Evolutionary conservation across 2,888 invertebrate genomes (phyloP).

Genomic region (Acanthosoma haemorrhoidale): DNA sequence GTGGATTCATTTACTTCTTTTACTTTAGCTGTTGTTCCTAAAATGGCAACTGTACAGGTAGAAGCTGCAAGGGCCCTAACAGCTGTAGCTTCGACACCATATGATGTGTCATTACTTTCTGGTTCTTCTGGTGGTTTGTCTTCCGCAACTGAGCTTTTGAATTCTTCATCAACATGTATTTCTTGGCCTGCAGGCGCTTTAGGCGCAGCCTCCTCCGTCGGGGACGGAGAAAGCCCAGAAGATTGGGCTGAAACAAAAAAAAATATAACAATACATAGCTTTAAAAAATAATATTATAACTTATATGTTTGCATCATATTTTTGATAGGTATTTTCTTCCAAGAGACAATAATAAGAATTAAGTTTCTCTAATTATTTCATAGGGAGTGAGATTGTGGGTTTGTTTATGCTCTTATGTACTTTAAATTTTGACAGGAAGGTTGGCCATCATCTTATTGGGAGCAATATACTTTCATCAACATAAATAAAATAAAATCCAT

Average conservation of each 20-base stretch:
- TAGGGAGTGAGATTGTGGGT: too few species aligned
- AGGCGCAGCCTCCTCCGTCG: conserved; percentile 39
- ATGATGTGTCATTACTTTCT: conserved; percentile 40
- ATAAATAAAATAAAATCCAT: too few species aligned
- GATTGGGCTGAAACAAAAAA: conserved; percentile 40
- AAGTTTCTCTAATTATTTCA: too few species aligned
- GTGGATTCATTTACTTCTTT: conserved; percentile 1
- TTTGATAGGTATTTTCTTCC: too few species aligned
- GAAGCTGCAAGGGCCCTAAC: conserved; percentile 41
- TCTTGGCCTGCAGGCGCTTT: conserved; percentile 29
- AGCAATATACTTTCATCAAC: too few species aligned
- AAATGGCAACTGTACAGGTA: conserved; percentile 42
- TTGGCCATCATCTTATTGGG: too few species aligned
- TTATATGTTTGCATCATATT: too few species aligned
- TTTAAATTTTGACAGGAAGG: too few species aligned
- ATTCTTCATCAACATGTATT: background rate
- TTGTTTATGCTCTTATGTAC: too few species aligned
- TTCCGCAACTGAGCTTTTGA: conserved; percentile 6
- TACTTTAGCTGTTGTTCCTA: conserved; percentile 42
- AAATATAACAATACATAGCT: conserved; percentile 3
- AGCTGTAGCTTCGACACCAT: conserved; percentile 42
- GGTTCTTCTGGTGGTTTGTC: conserved; percentile 38
- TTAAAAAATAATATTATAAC: background rate
- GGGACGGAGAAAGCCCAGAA: conserved; percentile 41
- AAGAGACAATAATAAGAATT: too few species aligned